Conservation (phyloP, 1,140 invertebrate species). For the Adelges cooleyi region DNA sequence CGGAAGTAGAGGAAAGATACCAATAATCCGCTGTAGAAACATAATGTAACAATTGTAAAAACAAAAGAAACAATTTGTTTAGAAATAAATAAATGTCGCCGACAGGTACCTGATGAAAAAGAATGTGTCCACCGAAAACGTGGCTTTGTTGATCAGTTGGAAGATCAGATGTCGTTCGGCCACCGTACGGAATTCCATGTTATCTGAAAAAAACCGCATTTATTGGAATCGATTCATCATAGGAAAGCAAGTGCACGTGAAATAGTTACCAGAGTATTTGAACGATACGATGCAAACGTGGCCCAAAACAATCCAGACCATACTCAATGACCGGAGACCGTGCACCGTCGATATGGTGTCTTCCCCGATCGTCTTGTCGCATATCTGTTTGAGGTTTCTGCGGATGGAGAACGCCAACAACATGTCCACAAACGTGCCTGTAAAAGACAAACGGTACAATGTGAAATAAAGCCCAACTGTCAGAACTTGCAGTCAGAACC, state of each 20-base stretch:
- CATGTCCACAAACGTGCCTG: slow-evolving; percentile 49
- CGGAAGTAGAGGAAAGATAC: slow-evolving; percentile 75
- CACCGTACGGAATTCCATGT: slow-evolving; percentile 63
- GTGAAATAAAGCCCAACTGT: no score
- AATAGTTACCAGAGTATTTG: slow-evolving; percentile 54
- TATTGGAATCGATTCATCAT: neutral
- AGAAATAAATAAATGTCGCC: neutral
- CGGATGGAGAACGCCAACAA: slow-evolving; percentile 66
- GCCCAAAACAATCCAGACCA: slow-evolving; percentile 86
- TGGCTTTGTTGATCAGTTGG: slow-evolving; percentile 72
- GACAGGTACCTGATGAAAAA: slow-evolving; percentile 59
- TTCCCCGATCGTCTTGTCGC: slow-evolving; percentile 60
- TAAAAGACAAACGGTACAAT: no score
- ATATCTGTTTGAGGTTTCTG: slow-evolving; percentile 62
- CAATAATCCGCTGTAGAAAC: slow-evolving; percentile 53
- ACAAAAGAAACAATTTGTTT: neutral
- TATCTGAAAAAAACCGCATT: slow-evolving; percentile 43
- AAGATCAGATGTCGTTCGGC: slow-evolving; percentile 69
- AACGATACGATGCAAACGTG: slow-evolving; percentile 76
- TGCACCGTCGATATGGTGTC: slow-evolving; percentile 73
- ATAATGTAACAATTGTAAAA: slow-evolving; percentile 30
- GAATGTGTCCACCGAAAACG: slow-evolving; percentile 84
- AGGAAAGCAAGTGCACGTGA: neutral
- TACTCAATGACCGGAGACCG: slow-evolving; percentile 69
- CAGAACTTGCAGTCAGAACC: no score